These are phyloP conservation scores for Archivesica marissinica DNA, from an alignment of 1,140 invertebrate species.

Conservation along the genomic window DNA sequence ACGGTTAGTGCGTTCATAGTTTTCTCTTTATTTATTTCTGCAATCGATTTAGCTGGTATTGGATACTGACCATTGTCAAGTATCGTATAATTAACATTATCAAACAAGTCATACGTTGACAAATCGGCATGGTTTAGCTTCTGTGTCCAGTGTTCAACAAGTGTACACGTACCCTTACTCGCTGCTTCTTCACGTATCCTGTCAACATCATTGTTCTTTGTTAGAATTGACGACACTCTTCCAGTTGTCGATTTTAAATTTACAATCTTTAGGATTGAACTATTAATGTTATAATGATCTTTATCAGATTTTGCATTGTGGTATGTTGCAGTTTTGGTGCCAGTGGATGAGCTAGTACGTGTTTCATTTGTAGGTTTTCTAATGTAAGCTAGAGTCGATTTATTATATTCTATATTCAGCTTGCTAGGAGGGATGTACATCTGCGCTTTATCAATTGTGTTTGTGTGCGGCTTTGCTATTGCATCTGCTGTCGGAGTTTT, in stretches of 20 bases:
- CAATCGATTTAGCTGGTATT: constrained; percentile 40
- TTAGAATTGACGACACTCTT: neutral
- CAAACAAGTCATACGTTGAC: constrained; percentile 51
- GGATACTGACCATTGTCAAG: constrained; percentile 11
- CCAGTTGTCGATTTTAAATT: neutral
- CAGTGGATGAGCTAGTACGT: neutral
- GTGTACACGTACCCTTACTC: neutral
- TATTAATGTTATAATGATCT: neutral
- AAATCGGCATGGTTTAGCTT: neutral
- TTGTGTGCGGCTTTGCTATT: too few species aligned
- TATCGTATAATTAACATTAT: constrained; percentile 35
- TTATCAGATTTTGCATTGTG: neutral
- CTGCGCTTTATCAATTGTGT: too few species aligned
- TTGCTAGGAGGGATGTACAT: too few species aligned
- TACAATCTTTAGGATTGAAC: neutral
- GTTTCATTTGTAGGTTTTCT: neutral
- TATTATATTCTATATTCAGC: too few species aligned
- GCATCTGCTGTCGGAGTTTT: too few species aligned
- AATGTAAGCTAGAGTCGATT: neutral
- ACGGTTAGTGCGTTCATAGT: constrained; percentile 84
- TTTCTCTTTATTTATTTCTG: constrained; percentile 6
- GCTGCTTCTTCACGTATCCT: neutral
- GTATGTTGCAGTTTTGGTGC: neutral
- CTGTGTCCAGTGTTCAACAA: constrained; percentile 11
- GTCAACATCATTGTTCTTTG: neutral